A percentile compares a stretch with the other conserved stretches of the same genome.
phyloP scores from a whole-genome alignment of 2,113 vertebrate species.

The Pygathrix nemaeus region DNA sequence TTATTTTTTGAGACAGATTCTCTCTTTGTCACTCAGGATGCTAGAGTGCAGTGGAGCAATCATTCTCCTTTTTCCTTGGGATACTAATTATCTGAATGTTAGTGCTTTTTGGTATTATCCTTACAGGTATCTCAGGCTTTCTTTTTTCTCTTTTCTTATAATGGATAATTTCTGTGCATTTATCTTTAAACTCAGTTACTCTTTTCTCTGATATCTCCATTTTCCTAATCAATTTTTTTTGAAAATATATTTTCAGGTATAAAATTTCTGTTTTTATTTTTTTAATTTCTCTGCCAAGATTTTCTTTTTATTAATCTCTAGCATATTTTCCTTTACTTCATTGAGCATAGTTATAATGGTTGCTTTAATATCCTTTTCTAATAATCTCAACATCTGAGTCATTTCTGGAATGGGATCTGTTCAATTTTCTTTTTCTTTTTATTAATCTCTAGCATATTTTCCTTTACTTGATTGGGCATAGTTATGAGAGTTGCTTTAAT shows the following conservation, averaged over 20 bases:
- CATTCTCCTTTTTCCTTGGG: background rate
- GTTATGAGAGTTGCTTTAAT: background rate
- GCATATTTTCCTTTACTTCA: background rate
- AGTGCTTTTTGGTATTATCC: background rate
- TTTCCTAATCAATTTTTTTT: background rate
- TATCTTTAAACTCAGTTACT: background rate
- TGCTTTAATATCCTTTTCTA: constrained; percentile 16
- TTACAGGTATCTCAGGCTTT: background rate
- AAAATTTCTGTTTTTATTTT: background rate
- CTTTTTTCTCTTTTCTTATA: background rate
- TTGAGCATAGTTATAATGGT: background rate
- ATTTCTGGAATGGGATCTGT: background rate
- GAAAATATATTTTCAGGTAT: background rate
- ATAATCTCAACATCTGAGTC: background rate
- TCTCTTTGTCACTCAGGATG: no score
- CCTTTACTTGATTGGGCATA: background rate
- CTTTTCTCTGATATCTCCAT: background rate
- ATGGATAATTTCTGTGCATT: background rate
- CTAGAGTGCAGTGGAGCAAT: no score
- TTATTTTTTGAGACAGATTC: background rate
- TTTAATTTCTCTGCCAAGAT: background rate
- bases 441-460: background rate
- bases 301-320: background rate
- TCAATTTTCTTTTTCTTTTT: constrained; percentile 9
- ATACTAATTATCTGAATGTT: background rate